Conservation (phyloP, 2,113 vertebrate species). For the Smithornis capensis region DNA sequence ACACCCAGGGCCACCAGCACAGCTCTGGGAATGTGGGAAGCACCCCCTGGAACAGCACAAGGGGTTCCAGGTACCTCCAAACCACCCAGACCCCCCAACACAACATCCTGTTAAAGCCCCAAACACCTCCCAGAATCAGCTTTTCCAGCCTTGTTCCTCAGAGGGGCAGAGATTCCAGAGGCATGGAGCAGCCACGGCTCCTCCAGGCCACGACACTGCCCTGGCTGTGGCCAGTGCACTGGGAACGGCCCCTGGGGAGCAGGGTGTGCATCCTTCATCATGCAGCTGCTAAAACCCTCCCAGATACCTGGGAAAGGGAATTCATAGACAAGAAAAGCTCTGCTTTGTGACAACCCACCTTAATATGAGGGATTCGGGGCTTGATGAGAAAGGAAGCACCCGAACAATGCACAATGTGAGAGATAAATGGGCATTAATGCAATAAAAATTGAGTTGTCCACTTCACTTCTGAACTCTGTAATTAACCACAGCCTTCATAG, state of each 20-base stretch:
- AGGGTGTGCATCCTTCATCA: not conserved
- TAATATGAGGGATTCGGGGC: fast-evolving
- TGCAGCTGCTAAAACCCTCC: fast-evolving
- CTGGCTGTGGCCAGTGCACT: fast-evolving
- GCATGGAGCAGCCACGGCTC: not conserved
- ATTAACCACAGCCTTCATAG: not conserved
- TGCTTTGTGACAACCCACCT: not conserved
- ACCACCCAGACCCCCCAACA: not conserved
- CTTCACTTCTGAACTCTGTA: not conserved
- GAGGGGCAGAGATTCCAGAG: not conserved
- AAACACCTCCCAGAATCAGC: not conserved
- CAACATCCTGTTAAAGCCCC: not conserved
- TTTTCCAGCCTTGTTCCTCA: too few relatives aligned
- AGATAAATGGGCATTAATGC: fast-evolving
- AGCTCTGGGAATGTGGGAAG: fast-evolving
- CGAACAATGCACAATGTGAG: fast-evolving
- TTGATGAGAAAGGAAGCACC: not conserved
- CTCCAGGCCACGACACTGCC: fast-evolving
- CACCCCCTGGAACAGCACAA: not conserved
- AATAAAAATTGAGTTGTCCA: not conserved
- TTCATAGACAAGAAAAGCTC: not conserved
- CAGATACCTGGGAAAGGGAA: fast-evolving
- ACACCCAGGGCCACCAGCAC: fast-evolving
- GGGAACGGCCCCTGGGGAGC: not conserved
- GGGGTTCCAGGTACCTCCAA: not conserved